Conservation (phyloP, 2,113 vertebrate species). For the Glaucomys volans region DNA sequence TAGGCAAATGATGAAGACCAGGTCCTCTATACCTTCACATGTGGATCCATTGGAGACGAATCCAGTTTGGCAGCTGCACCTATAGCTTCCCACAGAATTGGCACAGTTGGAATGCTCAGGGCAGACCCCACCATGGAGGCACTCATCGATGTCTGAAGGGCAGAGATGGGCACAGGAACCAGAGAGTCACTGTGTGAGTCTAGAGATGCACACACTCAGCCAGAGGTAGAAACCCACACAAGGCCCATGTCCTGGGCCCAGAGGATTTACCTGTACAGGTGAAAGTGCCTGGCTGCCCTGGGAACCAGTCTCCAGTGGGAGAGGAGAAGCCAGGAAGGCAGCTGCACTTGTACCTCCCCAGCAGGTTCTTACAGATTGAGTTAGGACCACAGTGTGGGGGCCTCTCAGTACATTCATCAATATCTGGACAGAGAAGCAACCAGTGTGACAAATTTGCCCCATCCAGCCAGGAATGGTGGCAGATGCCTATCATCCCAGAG, state of each 20-base stretch:
- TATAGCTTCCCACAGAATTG: too few relatives aligned
- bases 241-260: neutral
- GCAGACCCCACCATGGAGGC: too few relatives aligned
- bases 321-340: constrained; percentile 54
- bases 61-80: too few relatives aligned
- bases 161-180: neutral
- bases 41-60: too few relatives aligned
- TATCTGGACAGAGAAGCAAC: constrained; percentile 34
- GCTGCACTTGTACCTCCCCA: neutral
- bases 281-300: accelerated
- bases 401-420: constrained; percentile 50
- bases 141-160: neutral
- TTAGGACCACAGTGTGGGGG: neutral
- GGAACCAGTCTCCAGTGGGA: neutral
- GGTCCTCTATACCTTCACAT: too few relatives aligned
- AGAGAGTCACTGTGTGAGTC: neutral
- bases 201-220: too few relatives aligned
- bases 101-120: too few relatives aligned
- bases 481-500: too few relatives aligned
- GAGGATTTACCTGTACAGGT: constrained; percentile 37
- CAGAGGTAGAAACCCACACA: neutral
- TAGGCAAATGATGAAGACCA: too few relatives aligned
- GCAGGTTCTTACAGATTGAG: neutral
- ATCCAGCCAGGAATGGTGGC: too few relatives aligned
- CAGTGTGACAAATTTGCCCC: neutral